Conservation (phyloP, 2,797 vertebrate genomes). For the Syngnathus acus region DNA sequence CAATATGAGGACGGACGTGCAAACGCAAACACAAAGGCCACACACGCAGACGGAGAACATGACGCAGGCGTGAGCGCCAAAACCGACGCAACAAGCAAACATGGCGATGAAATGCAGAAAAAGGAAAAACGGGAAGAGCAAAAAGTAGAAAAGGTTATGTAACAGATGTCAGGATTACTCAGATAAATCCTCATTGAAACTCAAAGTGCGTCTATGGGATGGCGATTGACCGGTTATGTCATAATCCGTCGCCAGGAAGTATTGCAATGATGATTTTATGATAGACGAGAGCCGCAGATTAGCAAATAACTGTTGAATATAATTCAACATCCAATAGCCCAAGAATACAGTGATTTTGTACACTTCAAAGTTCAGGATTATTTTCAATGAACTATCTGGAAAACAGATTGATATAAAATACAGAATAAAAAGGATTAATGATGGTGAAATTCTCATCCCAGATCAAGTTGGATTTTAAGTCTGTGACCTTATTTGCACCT, state of each 20-base stretch:
- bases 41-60: constrained; percentile 12
- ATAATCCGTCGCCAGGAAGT: constrained; percentile 46
- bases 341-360: neutral
- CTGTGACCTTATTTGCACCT: neutral
- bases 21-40: constrained; percentile 20
- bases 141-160: constrained; percentile 46
- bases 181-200: constrained; percentile 41
- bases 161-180: constrained; percentile 49
- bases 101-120: constrained; percentile 13
- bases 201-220: constrained; percentile 22
- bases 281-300: neutral
- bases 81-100: constrained; percentile 5
- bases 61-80: constrained; percentile 12
- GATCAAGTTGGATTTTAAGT: neutral
- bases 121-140: constrained; percentile 20
- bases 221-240: constrained; percentile 40
- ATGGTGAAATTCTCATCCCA: neutral
- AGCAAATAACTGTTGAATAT: neutral
- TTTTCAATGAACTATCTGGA: too few species aligned
- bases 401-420: too few species aligned
- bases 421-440: neutral
- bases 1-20: constrained; percentile 11
- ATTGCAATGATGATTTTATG: constrained; percentile 15
- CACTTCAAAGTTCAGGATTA: too few species aligned
- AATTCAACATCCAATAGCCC: neutral